Base-by-base conservation (phyloP, 2,797 vertebrate species). In the Monodelphis domestica region DNA sequence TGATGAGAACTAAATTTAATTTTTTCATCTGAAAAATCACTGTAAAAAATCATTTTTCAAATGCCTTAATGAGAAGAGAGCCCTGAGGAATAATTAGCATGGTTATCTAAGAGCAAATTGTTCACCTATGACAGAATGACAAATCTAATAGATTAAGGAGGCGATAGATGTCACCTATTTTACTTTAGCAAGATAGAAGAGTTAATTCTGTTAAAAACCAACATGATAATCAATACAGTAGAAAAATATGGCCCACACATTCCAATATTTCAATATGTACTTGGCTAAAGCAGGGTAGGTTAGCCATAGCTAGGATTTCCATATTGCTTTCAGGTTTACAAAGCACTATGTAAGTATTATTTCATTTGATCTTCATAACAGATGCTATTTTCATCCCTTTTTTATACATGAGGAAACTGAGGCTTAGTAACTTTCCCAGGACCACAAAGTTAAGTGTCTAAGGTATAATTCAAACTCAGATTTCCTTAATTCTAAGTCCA, bases 191-290 rank as follows among this genome's bases (percentile, higher is more conserved):
- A 63, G 33, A n/a, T 4, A n/a, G 4, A 63, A 63, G 5, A 5
- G 12, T 63, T n/a, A 6, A 1, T 57, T 57, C 15, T 90, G 15
- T 90, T 63, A 89, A 95, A 45, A 53, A 1, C 56, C 24, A 94
- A 53, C 4, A 92, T 88, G 92, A 90, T 33, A 24, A 89, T 59
- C 30, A 93, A 51, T 53, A 89, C 55, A 84, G 9, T 50, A 4
- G 45, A 57, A 94, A 96, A 70, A 56, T 50, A 56, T 51, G 9
- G 21, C 89, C 5, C n/a, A 30, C 45, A 91, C 17, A 50, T 91
- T 38, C 15, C 78, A 90, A 5, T 54, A 78, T 88, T 51, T 92
- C 57, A 56, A 91, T 24, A 91, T 30, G 51, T 21, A 90, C 53
- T 88, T 95, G 28, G 24, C 87, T 1, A 26, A 38, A 90, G 30